phyloP scores from a whole-genome alignment of 2,113 vertebrate species.

The Aythya baeri region DNA sequence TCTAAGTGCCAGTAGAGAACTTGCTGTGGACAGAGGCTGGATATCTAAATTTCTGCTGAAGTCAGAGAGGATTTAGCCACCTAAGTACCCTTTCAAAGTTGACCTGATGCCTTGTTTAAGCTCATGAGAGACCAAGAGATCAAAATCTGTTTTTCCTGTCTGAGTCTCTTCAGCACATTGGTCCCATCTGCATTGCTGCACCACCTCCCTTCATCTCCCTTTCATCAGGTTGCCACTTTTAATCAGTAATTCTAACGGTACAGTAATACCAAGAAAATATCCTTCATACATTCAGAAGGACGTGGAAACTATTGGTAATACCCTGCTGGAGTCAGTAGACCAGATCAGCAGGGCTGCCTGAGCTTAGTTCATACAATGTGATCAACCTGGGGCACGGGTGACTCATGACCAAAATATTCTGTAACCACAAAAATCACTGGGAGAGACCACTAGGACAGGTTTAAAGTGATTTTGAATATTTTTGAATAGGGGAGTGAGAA shows the following conservation, averaged over 20 bases:
- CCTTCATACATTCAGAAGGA: neutral
- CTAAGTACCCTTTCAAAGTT: neutral
- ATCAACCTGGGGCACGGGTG: neutral
- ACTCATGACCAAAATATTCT: neutral
- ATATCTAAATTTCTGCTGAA: conserved; percentile 9
- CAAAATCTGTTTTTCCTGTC: neutral
- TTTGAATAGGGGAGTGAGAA: neutral
- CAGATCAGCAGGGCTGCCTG: neutral
- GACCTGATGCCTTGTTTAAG: neutral
- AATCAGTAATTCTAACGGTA: conserved; percentile 13
- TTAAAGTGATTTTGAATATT: neutral
- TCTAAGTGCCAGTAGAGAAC: neutral
- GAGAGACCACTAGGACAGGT: neutral
- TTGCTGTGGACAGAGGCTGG: neutral
- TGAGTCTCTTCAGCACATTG: neutral
- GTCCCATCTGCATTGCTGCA: neutral
- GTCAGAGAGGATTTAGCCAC: neutral
- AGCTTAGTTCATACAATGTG: neutral
- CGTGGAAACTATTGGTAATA: neutral
- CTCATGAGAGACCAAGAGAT: neutral
- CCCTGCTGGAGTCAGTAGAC: neutral
- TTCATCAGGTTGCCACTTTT: conserved; percentile 16
- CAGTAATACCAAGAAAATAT: neutral
- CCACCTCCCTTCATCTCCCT: neutral
- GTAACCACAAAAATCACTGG: neutral